Conservation (phyloP, 2,797 vertebrate species). For the Phoeniculus purpureus region DNA sequence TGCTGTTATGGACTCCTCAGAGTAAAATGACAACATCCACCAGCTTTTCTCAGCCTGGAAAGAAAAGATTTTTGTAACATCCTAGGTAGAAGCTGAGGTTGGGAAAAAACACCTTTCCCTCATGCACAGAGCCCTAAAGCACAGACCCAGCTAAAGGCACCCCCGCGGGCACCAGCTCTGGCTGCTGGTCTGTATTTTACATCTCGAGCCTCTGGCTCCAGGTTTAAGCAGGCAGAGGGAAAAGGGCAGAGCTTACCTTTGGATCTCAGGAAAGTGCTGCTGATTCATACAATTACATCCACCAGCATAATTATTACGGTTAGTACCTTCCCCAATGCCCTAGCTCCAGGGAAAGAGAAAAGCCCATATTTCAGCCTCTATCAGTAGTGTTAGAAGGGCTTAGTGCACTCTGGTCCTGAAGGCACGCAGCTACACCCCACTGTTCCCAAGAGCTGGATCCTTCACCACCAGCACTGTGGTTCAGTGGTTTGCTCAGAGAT, state of each 20-base stretch:
- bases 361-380: background rate
- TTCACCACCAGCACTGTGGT: background rate
- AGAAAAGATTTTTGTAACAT: slow-evolving; percentile 3
- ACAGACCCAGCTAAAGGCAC: rapidly evolving
- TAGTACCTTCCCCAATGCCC: background rate
- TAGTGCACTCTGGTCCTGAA: background rate
- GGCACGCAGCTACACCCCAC: background rate
- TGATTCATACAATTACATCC: background rate
- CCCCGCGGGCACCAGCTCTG: background rate
- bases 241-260: background rate
- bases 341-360: background rate
- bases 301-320: background rate
- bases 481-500: background rate
- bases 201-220: background rate
- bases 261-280: background rate
- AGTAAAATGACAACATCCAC: background rate
- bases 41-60: background rate
- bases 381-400: background rate
- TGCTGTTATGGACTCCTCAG: background rate
- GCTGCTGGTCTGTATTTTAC: background rate
- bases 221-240: background rate
- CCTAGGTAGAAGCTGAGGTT: background rate
- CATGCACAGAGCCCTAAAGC: background rate
- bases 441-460: background rate
- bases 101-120: background rate